These are phyloP conservation scores for Drosophila birchii DNA, from an alignment of 2,888 invertebrate genomes.

Conservation along the genomic window DNA sequence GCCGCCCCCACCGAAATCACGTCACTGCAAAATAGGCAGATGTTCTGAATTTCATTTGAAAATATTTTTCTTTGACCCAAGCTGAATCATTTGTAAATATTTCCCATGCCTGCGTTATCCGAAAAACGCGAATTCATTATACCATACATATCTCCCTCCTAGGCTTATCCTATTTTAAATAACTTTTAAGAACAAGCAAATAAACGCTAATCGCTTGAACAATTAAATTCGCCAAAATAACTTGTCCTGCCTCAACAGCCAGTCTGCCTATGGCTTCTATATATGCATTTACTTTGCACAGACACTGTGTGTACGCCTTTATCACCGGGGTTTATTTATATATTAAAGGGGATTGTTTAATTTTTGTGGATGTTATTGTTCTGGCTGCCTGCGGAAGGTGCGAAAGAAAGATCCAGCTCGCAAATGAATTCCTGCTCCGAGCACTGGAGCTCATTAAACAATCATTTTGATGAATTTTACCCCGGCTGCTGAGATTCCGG, in stretches of 20 bases:
- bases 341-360: slow-evolving; percentile 60
- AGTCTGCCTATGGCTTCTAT: background rate
- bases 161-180: slow-evolving; percentile 23
- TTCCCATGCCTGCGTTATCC: slow-evolving; percentile 12
- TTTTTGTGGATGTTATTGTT: slow-evolving; percentile 45
- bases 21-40: slow-evolving; percentile 10
- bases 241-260: slow-evolving; percentile 45
- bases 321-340: slow-evolving; percentile 62
- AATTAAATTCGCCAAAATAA: slow-evolving; percentile 58
- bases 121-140: slow-evolving; percentile 7
- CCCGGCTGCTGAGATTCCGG: slow-evolving; percentile 12
- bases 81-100: slow-evolving; percentile 27
- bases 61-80: slow-evolving; percentile 6
- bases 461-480: slow-evolving; percentile 74
- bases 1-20: slow-evolving; percentile 2
- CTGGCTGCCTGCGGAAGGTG: slow-evolving; percentile 60
- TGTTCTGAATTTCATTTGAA: slow-evolving; percentile 22
- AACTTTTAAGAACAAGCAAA: slow-evolving; percentile 53
- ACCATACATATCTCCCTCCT: background rate
- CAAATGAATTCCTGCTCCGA: slow-evolving; percentile 50
- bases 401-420: slow-evolving; percentile 59
- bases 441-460: slow-evolving; percentile 74
- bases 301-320: slow-evolving; percentile 31
- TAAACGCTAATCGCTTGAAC: slow-evolving; percentile 56
- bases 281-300: slow-evolving; percentile 12